Evolutionary conservation across 2,113 vertebrate genomes (phyloP).

Genomic region (Crotalus horridus): DNA sequence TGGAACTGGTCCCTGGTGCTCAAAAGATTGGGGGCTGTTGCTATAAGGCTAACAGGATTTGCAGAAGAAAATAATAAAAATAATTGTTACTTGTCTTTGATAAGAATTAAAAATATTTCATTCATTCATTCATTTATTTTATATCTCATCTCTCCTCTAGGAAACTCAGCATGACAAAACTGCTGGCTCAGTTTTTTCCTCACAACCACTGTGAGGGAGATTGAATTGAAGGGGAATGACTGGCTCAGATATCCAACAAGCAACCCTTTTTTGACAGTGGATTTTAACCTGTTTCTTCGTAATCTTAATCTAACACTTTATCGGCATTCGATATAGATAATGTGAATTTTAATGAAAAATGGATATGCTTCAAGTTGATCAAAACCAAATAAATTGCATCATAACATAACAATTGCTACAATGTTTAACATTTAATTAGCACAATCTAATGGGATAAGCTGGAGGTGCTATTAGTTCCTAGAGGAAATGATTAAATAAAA

Average conservation of each 20-base stretch:
- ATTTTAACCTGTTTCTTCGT: background rate
- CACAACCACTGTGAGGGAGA: background rate
- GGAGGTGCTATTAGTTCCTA: background rate
- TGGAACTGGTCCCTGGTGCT: too few relatives aligned
- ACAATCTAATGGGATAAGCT: background rate
- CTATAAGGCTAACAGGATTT: background rate
- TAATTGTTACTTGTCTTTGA: background rate
- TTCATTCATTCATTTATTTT: background rate
- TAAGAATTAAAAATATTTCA: background rate
- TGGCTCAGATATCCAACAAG: background rate
- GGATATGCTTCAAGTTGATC: background rate
- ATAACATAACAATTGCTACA: background rate
- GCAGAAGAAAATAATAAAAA: background rate
- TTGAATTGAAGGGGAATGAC: background rate
- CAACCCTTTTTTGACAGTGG: background rate
- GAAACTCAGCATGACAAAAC: background rate
- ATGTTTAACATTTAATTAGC: background rate
- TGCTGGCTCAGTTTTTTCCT: background rate
- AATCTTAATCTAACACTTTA: background rate
- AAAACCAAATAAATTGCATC: background rate
- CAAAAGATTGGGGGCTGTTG: too few relatives aligned
- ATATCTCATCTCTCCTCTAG: background rate
- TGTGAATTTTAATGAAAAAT: background rate
- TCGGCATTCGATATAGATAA: background rate
- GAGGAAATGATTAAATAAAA: background rate